A percentile compares a stretch with the other conserved stretches of the same genome.
Evolutionary conservation across 2,113 vertebrate genomes (phyloP).

Genomic region (Chrysemys picta): DNA sequence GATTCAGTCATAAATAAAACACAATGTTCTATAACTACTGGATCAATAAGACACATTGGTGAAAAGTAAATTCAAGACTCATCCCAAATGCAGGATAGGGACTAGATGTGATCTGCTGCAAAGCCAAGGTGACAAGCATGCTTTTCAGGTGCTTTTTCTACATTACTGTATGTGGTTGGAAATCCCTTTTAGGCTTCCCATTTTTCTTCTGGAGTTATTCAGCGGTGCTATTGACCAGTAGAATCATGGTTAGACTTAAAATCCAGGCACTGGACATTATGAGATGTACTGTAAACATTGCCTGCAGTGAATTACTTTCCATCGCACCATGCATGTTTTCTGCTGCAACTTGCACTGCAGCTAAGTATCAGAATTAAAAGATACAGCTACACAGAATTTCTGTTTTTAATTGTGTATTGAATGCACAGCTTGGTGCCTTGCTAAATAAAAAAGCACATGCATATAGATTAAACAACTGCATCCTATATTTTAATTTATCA

Average conservation of each 20-base stretch:
- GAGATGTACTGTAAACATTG: background rate
- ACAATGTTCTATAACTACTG: background rate
- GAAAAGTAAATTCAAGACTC: background rate
- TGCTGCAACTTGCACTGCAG: background rate
- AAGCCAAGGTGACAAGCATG: background rate
- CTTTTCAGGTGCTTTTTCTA: background rate
- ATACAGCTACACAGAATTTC: background rate
- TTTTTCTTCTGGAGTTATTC: background rate
- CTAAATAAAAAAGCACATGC: slow-evolving; percentile 26
- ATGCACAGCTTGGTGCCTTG: slow-evolving; percentile 37
- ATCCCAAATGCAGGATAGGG: background rate
- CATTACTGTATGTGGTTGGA: background rate
- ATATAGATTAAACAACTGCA: slow-evolving; percentile 29
- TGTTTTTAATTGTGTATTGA: background rate
- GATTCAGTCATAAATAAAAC: background rate
- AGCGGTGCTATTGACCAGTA: background rate
- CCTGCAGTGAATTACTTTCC: background rate
- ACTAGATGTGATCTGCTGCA: background rate
- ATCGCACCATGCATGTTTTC: background rate
- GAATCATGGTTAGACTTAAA: background rate
- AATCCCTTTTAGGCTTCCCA: background rate
- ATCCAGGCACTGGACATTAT: background rate
- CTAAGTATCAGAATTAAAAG: slow-evolving; percentile 1
- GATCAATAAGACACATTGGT: background rate
- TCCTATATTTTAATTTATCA: slow-evolving; percentile 23